A percentile compares a stretch with the other conserved stretches of the same genome.
phyloP scores from a whole-genome alignment of 2,113 vertebrate genomes.

The Saccopteryx bilineata region DNA sequence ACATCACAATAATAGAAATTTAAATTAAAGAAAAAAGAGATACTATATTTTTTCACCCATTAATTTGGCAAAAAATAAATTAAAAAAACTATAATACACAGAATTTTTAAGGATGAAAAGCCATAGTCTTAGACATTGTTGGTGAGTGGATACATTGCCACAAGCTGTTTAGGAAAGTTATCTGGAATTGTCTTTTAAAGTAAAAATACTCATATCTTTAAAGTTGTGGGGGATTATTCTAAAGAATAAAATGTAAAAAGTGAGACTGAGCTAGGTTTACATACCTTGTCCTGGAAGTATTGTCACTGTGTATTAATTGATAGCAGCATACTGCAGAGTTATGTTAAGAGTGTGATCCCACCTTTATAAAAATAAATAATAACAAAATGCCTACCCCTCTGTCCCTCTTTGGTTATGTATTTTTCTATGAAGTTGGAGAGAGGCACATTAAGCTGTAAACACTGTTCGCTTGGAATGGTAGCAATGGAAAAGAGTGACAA shows the following conservation, averaged over 20 bases:
- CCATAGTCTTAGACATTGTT: not conserved
- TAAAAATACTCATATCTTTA: not conserved
- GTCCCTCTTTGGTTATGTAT: not conserved
- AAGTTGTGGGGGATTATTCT: not conserved
- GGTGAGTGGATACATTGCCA: not conserved
- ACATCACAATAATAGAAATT: not conserved
- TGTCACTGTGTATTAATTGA: not conserved
- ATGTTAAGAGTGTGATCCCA: not conserved
- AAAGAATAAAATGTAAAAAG: not conserved
- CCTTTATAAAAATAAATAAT: slow-evolving; percentile 25
- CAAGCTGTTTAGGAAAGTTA: not conserved
- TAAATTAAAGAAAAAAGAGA: not conserved
- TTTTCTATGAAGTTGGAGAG: not conserved
- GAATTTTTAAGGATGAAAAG: not conserved
- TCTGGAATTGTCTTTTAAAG: slow-evolving; percentile 8
- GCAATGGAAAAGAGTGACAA: not conserved
- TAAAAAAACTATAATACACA: not conserved
- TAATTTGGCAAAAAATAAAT: not conserved
- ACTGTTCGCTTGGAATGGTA: not conserved
- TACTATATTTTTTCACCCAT: not conserved
- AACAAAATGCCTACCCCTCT: not conserved
- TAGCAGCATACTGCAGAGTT: not conserved
- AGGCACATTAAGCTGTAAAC: not conserved
- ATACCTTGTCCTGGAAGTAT: not conserved
- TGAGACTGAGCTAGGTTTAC: not conserved